These are phyloP conservation scores for Cremastinae sp. DNA, from an alignment of 2,888 invertebrate genomes.

Conservation along the genomic window DNA sequence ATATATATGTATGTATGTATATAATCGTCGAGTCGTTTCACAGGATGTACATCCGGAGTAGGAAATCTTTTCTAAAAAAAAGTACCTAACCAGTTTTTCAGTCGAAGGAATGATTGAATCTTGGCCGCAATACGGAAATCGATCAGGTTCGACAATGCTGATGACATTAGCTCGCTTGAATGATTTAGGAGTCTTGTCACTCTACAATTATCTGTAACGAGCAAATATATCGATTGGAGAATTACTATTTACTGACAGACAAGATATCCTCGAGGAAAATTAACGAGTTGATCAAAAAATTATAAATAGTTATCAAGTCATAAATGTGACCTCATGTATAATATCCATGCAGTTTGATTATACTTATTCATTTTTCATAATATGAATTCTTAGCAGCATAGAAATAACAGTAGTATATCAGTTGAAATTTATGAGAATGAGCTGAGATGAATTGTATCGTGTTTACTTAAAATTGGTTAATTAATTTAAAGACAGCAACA, in stretches of 20 bases:
- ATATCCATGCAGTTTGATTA: too few relatives aligned
- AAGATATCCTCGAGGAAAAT: too few relatives aligned
- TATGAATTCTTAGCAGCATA: too few relatives aligned
- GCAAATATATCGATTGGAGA: not conserved
- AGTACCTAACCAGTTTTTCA: not conserved
- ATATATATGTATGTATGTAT: not conserved
- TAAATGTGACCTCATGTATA: too few relatives aligned
- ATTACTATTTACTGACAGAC: slow-evolving; percentile 20
- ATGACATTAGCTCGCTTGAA: slow-evolving; percentile 39
- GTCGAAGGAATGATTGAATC: slow-evolving; percentile 22
- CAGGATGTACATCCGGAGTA: not conserved
- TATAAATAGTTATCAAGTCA: too few relatives aligned
- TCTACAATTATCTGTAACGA: not conserved
- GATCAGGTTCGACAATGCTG: not conserved
- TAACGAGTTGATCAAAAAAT: too few relatives aligned
- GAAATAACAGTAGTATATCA: too few relatives aligned
- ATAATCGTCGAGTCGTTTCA: not conserved
- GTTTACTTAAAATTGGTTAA: too few relatives aligned
- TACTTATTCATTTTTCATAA: too few relatives aligned
- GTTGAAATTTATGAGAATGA: too few relatives aligned
- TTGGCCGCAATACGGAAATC: not conserved
- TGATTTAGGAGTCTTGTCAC: slow-evolving; percentile 35
- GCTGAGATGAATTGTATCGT: too few relatives aligned
- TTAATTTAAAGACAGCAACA: too few relatives aligned
- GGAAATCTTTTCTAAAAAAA: slow-evolving; percentile 30